Percentiles rank a stretch among this genome's conserved stretches.
Evolutionary conservation across 1,140 invertebrate species (phyloP).

Genomic region (Dreissena rostriformis): DNA sequence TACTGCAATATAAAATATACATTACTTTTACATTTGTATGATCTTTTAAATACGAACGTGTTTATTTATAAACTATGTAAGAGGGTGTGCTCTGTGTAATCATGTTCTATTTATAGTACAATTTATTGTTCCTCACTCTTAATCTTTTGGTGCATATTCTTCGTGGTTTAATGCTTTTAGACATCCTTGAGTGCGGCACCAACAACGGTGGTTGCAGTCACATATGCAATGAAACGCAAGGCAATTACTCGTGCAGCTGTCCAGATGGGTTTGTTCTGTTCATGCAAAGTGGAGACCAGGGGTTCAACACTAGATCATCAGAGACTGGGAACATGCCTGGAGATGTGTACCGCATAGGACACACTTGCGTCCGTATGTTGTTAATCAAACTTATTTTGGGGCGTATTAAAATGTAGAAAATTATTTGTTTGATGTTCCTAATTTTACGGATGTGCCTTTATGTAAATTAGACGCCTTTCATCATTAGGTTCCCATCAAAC

Average conservation of each 20-base stretch:
- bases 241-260: slow-evolving; percentile 90
- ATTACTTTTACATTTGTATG: too few relatives aligned
- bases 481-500: too few relatives aligned
- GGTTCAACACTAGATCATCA: slow-evolving; percentile 89
- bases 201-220: slow-evolving; percentile 55
- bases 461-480: too few relatives aligned
- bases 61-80: too few relatives aligned
- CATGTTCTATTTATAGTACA: too few relatives aligned
- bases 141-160: not conserved
- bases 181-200: slow-evolving; percentile 53
- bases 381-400: too few relatives aligned
- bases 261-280: slow-evolving; percentile 91
- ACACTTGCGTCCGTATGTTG: slow-evolving; percentile 91
- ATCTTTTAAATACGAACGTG: too few relatives aligned
- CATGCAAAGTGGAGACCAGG: slow-evolving; percentile 93
- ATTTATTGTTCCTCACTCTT: not conserved
- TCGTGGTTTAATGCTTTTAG: slow-evolving; percentile 21
- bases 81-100: too few relatives aligned
- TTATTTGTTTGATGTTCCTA: too few relatives aligned
- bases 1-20: too few relatives aligned
- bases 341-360: slow-evolving; percentile 95
- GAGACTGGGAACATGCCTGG: slow-evolving; percentile 94
- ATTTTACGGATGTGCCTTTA: too few relatives aligned
- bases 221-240: slow-evolving; percentile 3
- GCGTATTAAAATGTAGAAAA: too few relatives aligned